phyloP scores from a whole-genome alignment of 2,113 vertebrate species.

The Cephalopholis sonnerati region DNA sequence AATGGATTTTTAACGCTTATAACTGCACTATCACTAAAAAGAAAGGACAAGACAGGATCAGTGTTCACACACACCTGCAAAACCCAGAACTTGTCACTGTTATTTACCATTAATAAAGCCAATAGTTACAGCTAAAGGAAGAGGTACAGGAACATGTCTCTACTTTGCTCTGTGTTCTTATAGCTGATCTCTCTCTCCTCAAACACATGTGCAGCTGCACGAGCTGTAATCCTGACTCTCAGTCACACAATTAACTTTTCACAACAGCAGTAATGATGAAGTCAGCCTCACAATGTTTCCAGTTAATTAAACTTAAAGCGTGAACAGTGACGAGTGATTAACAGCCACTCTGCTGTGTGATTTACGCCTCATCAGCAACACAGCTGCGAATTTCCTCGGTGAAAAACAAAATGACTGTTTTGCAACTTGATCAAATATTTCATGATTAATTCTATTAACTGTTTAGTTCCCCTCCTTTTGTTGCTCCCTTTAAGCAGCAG shows the following conservation, averaged over 20 bases:
- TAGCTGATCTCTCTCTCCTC: neutral
- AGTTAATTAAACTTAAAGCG: constrained; percentile 37
- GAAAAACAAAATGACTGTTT: neutral
- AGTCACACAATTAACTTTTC: constrained; percentile 34
- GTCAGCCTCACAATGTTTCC: constrained; percentile 38
- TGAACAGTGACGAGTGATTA: constrained; percentile 33
- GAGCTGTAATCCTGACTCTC: constrained; percentile 10
- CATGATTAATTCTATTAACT: neutral
- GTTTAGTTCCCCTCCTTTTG: neutral
- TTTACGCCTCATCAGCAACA: neutral
- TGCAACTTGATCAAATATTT: neutral
- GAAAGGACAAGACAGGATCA: neutral
- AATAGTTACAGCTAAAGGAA: no score
- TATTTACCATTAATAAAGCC: neutral
- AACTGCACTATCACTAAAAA: neutral
- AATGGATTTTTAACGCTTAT: neutral
- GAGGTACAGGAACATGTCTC: neutral
- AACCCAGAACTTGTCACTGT: neutral
- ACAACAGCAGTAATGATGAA: constrained; percentile 34
- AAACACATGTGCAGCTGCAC: neutral
- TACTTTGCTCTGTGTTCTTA: neutral
- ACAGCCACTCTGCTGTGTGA: constrained; percentile 18
- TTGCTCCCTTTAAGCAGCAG: neutral
- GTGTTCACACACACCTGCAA: neutral
- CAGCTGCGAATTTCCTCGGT: neutral